Percentiles rank a stretch among this genome's conserved stretches.
Conservation (phyloP, 1,140 invertebrate species). For the honey bee (Apis mellifera) region DNA sequence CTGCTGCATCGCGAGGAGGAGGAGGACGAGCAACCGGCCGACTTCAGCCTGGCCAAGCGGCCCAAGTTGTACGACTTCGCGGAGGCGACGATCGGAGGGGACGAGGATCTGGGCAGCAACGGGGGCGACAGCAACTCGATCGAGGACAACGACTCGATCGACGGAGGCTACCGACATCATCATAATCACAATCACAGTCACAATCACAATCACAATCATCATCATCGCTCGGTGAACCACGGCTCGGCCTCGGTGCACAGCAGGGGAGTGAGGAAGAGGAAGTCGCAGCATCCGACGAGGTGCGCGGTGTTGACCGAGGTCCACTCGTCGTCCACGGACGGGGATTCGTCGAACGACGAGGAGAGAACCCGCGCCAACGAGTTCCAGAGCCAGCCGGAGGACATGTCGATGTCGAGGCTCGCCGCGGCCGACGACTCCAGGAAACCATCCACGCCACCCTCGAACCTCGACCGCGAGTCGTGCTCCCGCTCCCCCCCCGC, state of each 20-base stretch:
- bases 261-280: constrained; percentile 88
- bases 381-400: constrained; percentile 83
- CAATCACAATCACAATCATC: constrained; percentile 58
- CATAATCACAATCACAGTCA: too few relatives aligned
- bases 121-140: constrained; percentile 85
- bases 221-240: constrained; percentile 64
- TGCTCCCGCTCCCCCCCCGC: constrained; percentile 62
- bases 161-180: constrained; percentile 61
- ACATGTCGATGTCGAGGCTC: constrained; percentile 82
- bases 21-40: constrained; percentile 84
- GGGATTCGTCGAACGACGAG: constrained; percentile 86
- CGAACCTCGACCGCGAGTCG: constrained; percentile 61
- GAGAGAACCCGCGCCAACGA: constrained; percentile 63
- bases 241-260: constrained; percentile 70
- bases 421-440: too few relatives aligned
- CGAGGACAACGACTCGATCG: constrained; percentile 86
- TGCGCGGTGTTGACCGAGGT: constrained; percentile 85
- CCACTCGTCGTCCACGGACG: constrained; percentile 84
- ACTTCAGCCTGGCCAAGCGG: constrained; percentile 86
- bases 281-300: constrained; percentile 95
- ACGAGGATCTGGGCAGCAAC: constrained; percentile 86
- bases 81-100: constrained; percentile 76
- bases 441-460: too few relatives aligned
- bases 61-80: constrained; percentile 81
- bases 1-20: constrained; percentile 65